Conservation (phyloP, 2,797 vertebrate species). For the Vespertilio murinus region DNA sequence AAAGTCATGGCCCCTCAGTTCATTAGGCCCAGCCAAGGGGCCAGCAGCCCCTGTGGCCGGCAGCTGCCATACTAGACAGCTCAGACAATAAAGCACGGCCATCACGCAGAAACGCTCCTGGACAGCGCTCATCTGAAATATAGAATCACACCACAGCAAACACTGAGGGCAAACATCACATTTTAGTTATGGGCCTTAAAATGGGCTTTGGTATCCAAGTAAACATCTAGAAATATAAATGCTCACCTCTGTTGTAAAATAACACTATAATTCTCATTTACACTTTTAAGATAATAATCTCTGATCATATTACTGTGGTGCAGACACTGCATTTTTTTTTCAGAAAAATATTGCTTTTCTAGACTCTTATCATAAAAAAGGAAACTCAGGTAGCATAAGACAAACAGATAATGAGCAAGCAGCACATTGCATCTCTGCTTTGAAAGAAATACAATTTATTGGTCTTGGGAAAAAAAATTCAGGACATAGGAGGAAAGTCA, state of each 20-base stretch:
- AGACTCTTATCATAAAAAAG: neutral
- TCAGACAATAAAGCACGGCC: neutral
- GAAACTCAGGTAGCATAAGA: neutral
- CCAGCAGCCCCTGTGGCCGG: neutral
- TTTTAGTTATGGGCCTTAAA: neutral
- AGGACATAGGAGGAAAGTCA: neutral
- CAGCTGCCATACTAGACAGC: neutral
- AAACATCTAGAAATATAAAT: neutral
- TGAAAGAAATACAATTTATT: conserved; percentile 34
- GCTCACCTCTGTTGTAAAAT: neutral
- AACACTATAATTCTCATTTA: neutral
- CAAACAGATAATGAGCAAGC: neutral
- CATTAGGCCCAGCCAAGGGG: neutral
- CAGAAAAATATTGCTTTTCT: neutral
- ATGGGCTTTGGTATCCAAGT: neutral
- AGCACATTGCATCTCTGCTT: neutral
- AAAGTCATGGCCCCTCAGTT: neutral
- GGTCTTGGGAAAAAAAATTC: neutral
- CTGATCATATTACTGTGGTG: neutral
- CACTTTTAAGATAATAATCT: neutral
- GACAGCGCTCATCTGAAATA: neutral
- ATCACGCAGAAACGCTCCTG: neutral
- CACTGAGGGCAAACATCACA: neutral
- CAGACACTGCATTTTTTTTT: neutral
- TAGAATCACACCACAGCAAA: neutral